Evolutionary conservation across 23 tunicate genomes (phyloP).

Genomic region (Halocynthia roretzi): DNA sequence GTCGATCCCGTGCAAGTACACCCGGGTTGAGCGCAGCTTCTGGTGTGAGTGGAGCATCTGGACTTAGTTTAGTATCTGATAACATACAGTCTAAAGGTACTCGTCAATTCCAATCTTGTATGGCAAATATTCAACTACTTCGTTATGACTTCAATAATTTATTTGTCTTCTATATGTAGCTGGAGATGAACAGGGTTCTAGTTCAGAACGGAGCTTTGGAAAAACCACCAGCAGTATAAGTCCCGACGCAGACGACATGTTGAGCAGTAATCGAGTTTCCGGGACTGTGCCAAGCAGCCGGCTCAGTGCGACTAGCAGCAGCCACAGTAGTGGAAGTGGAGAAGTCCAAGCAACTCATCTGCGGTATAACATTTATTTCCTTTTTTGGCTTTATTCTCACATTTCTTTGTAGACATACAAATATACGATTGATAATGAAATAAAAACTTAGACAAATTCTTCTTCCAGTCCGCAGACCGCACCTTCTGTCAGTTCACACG

Average conservation of each 20-base stretch:
- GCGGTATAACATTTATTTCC: background rate
- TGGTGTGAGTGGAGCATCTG: slow-evolving; percentile 84
- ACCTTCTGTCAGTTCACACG: background rate
- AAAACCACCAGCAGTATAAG: slow-evolving; percentile 66
- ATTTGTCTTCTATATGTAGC: slow-evolving; percentile 7
- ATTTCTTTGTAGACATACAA: background rate
- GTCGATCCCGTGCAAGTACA: slow-evolving; percentile 92
- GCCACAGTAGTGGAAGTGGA: background rate
- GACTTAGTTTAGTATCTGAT: slow-evolving; percentile 63
- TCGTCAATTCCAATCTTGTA: background rate
- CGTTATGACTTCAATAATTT: background rate
- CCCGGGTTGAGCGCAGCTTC: slow-evolving; percentile 93
- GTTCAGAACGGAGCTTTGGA: slow-evolving; percentile 41
- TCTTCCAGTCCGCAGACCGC: slow-evolving; percentile 7
- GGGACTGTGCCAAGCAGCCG: background rate
- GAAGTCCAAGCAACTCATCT: background rate
- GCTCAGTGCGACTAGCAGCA: background rate
- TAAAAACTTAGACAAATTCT: background rate
- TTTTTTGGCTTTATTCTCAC: background rate
- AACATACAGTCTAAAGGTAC: slow-evolving; percentile 57
- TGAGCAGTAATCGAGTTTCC: background rate
- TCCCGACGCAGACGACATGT: slow-evolving; percentile 79
- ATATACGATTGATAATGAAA: background rate
- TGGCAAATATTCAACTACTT: background rate
- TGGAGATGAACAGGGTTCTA: slow-evolving; percentile 46